These are phyloP conservation scores for Tigriopus californicus DNA, from an alignment of 2,888 invertebrate species.

Conservation along the genomic window DNA sequence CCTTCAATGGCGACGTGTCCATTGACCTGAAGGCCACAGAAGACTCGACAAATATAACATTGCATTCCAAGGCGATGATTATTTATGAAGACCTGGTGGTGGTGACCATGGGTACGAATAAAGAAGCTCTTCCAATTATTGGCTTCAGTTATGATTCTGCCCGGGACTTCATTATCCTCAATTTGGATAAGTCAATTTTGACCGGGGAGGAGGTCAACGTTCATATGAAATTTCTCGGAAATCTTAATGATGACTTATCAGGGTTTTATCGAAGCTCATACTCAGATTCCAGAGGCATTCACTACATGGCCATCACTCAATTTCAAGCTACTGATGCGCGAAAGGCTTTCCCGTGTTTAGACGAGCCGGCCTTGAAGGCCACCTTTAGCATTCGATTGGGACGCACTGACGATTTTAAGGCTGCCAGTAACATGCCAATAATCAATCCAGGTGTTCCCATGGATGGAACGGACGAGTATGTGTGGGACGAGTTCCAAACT, in stretches of 20 bases:
- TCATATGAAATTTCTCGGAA: not conserved
- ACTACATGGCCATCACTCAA: conserved; percentile 51
- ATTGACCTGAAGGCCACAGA: conserved; percentile 9
- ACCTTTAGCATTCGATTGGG: conserved; percentile 56
- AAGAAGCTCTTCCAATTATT: not conserved
- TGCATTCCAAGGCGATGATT: not conserved
- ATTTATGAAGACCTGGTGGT: not conserved
- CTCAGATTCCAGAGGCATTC: not conserved
- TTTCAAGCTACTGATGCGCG: conserved; percentile 62
- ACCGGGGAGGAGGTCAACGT: conserved; percentile 2
- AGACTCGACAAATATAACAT: not conserved
- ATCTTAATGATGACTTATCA: not conserved
- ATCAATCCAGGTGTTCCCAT: conserved; percentile 23
- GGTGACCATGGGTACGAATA: conserved; percentile 21
- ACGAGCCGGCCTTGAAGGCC: conserved; percentile 63
- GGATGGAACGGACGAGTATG: conserved; percentile 28
- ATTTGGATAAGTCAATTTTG: not conserved
- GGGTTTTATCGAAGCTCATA: not conserved
- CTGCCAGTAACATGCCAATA: conserved; percentile 59
- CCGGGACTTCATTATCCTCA: conserved; percentile 16
- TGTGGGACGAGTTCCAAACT: conserved; percentile 50
- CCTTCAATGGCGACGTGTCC: conserved; percentile 12
- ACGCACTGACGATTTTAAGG: conserved; percentile 2
- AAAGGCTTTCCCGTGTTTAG: conserved; percentile 62
- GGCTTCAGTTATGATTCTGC: not conserved